Base-by-base conservation (phyloP, 2,888 invertebrate species). In the Suillia variegata region DNA sequence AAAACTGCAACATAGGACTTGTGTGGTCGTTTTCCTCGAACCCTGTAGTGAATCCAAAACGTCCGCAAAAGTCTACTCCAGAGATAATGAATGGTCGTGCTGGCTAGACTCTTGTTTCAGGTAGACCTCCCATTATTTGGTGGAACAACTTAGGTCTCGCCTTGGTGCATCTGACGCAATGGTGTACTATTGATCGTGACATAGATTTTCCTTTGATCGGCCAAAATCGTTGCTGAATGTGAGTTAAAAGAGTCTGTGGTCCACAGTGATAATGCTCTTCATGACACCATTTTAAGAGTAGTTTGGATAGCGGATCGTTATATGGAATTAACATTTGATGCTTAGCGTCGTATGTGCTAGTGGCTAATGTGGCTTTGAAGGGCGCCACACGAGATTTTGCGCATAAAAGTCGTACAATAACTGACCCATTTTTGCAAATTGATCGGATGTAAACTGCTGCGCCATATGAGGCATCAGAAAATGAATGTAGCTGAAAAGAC, bases 241-340 rank as follows among this genome's bases (percentile, higher is more conserved):
- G 54, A 6, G 58, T 55, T 8, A 62, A 15, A 31, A 63, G 13
- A 12, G 49, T 50, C 48, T 64, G 63, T n/a, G 55, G 47, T 10
- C 60, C 61, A 10, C 53, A 34, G 26, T 67, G 60, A 17, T 51
- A 18, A 52, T 56, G 24, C 10, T 47, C 17, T 5, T 12, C 15
- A 12, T 47, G 33, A 15, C 45, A 6, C 4, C 45, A 17, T 3
- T 48, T 50, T 15, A 64, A 52, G 12, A 54, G 34, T 26, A 52
- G 15, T 58, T 60, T 53, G 8, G 51, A 31, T 15, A 68, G 58
- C 12, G 17, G 42, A 47, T 62, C 52, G 21, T 53, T 47, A 13
- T 65, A 54, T 12, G 73, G 71, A 22, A 75, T 17, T 2, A 75
- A 33, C 10, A 71, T 64, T 1, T 67, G 70, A 63, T 69, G 68